Conservation (phyloP, 2,888 invertebrate genomes). For the Venusia cambrica region DNA sequence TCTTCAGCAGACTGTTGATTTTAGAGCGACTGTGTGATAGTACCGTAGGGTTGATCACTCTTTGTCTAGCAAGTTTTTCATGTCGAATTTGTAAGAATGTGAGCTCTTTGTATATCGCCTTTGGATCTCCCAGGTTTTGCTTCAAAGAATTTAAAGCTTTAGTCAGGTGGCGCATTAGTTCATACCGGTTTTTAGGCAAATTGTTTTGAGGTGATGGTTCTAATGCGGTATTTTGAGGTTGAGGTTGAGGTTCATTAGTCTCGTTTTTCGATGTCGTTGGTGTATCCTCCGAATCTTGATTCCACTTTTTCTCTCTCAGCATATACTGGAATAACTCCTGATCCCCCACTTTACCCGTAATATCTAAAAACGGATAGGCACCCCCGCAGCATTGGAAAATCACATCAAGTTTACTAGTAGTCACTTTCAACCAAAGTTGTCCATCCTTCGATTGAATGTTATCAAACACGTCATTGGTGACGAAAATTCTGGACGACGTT, state of each 20-base stretch:
- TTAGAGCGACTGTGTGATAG: slow-evolving; percentile 51
- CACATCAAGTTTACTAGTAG: slow-evolving; percentile 52
- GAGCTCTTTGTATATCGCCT: slow-evolving; percentile 63
- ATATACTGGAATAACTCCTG: slow-evolving; percentile 77
- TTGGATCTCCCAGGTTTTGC: slow-evolving; percentile 75
- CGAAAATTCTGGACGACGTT: slow-evolving; percentile 71
- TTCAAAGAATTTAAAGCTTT: slow-evolving; percentile 60
- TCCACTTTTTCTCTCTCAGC: slow-evolving; percentile 66
- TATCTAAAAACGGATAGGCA: slow-evolving; percentile 57
- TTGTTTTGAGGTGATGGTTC: slow-evolving; percentile 2
- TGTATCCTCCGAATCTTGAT: slow-evolving; percentile 26
- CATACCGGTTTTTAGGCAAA: slow-evolving; percentile 60
- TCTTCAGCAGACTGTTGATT: slow-evolving; percentile 68
- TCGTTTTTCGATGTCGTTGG: slow-evolving; percentile 26
- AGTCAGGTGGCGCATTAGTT: slow-evolving; percentile 50
- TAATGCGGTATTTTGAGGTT: slow-evolving; percentile 11
- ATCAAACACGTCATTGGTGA: slow-evolving; percentile 68
- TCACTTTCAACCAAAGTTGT: slow-evolving; percentile 59
- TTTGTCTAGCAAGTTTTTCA: slow-evolving; percentile 57
- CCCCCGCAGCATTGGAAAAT: slow-evolving; percentile 59
- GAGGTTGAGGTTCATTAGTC: slow-evolving; percentile 22
- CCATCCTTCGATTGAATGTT: slow-evolving; percentile 72
- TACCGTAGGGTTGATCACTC: slow-evolving; percentile 51
- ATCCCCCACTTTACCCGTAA: slow-evolving; percentile 69
- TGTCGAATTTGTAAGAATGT: slow-evolving; percentile 64